Conservation (phyloP, 2,113 vertebrate species). For the Sisor rabdophorus region DNA sequence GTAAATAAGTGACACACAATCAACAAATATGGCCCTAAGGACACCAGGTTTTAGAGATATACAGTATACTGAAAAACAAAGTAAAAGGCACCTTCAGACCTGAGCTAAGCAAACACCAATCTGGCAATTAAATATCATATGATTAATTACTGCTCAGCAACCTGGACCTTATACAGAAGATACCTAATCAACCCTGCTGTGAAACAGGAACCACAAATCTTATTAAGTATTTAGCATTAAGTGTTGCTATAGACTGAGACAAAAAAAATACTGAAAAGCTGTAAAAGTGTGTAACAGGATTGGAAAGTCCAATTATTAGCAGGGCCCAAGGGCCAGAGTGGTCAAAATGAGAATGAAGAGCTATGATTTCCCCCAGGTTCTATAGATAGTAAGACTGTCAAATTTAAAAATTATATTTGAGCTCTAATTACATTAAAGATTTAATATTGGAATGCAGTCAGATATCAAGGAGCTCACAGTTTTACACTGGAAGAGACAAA, state of each 20-base stretch:
- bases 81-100: conserved; percentile 17
- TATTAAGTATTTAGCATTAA: conserved; percentile 18
- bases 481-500: neutral
- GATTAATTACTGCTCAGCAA: neutral
- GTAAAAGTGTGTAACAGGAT: conserved; percentile 39
- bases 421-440: conserved; percentile 23
- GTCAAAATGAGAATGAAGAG: conserved; percentile 38
- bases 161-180: conserved; percentile 45
- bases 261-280: conserved; percentile 13
- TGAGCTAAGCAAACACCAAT: conserved; percentile 23
- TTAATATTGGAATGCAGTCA: conserved; percentile 5
- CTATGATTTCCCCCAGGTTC: conserved; percentile 45
- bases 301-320: conserved; percentile 41
- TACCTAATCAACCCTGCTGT: conserved; percentile 35
- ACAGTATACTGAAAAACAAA: neutral
- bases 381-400: conserved; percentile 14
- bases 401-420: conserved; percentile 14
- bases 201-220: neutral
- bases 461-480: neutral
- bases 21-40: neutral
- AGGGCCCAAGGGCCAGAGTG: conserved; percentile 22
- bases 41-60: neutral
- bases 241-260: conserved; percentile 15
- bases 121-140: neutral
- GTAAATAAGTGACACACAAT: neutral